Base-by-base conservation (phyloP, 2,888 invertebrate species). In the Drosophila anomelani region DNA sequence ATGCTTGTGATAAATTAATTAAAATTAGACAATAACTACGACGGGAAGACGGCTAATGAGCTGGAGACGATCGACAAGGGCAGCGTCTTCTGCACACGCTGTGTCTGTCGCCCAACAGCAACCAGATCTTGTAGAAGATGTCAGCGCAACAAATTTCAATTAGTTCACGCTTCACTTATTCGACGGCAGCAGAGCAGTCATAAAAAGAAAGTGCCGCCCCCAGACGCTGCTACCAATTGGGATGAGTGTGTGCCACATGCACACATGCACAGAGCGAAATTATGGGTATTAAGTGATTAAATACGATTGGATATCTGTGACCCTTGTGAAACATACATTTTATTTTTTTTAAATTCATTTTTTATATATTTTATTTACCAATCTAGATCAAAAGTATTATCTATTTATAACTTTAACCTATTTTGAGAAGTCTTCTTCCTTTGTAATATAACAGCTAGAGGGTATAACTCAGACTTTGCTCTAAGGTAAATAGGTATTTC, bases 131-230 rank as follows among this genome's bases (percentile, higher is more conserved):
- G 86, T 84, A 78, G 72, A 63, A 81, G 75, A 89, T 88, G 90
- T 89, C 90, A 86, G 88, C 90, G 85, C 79, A 86, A 89, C 90
- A 86, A 85, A 86, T 85, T 77, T 81, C 90, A 90, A 91, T 91
- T 90, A 91, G 90, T 91, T 91, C 88, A 88, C 90, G 91, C 91
- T 91, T 90, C 91, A 87, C 81, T 85, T 88, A 82, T 76, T 79
- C 81, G 81, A 69, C 78, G 64, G 57, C 81, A 39, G 73, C 47
- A 59, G 57, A 69, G 72, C 75, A 76, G 70, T 79, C 82, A 87
- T 87, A 85, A 89, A 84, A 89, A 82, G 79, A 82, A 88, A 87
- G 77, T 82, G 82, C 85, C 88, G 83, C 88, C 70, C 59, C 69
- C 63, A 59, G 56, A 56, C 43, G 78, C 61, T 58, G 68, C 51